phyloP scores from a whole-genome alignment of 2,113 vertebrate species.

The Ophiodon elongatus region DNA sequence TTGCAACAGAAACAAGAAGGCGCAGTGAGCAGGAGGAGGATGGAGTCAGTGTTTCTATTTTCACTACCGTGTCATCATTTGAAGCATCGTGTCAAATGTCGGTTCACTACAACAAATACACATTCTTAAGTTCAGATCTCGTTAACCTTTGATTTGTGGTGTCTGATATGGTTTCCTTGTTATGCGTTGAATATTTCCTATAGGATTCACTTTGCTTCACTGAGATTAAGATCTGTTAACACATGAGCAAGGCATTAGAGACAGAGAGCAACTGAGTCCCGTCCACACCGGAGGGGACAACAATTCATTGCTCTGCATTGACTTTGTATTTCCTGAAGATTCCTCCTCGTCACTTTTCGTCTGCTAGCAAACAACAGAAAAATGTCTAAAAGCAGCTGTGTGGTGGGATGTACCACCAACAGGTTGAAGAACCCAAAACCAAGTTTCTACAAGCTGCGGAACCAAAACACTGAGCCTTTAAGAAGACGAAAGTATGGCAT shows the following conservation, averaged over 20 bases:
- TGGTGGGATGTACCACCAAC: no score
- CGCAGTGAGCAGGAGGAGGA: neutral
- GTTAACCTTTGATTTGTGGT: neutral
- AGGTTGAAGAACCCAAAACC: no score
- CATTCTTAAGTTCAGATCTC: neutral
- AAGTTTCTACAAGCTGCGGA: no score
- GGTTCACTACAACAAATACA: neutral
- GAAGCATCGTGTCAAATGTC: neutral
- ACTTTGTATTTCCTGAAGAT: neutral
- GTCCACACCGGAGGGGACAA: neutral
- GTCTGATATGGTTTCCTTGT: neutral
- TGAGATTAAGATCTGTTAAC: neutral
- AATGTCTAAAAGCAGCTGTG: no score
- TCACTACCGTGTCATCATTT: neutral
- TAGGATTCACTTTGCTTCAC: neutral
- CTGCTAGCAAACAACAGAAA: no score
- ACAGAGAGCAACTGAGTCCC: neutral
- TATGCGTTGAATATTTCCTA: neutral
- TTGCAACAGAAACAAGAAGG: neutral
- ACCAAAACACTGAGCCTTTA: no score
- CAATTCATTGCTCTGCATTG: neutral
- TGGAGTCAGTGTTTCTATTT: neutral
- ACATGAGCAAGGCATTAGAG: neutral
- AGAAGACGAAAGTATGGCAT: no score
- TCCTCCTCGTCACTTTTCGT: no score